Base-by-base conservation (phyloP, 2,888 invertebrate species). In the Melanophora roralis region DNA sequence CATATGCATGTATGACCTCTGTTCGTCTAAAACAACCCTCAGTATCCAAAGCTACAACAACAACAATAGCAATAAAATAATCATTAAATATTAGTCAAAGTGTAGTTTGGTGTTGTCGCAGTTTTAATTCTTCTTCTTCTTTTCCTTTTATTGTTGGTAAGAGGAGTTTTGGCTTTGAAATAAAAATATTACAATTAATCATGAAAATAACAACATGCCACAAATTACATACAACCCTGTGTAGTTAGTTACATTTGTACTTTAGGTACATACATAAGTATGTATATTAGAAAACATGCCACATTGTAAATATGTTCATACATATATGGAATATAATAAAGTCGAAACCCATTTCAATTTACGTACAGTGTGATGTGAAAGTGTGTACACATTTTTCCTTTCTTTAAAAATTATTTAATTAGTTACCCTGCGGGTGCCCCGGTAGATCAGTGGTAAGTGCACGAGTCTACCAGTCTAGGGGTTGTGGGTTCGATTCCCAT, bases 191-290 rank as follows among this genome's bases (percentile, higher is more conserved):
- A 80, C 78, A 83, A 83, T 83, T 82, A 80, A 83, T 83, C 82
- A 83, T 81, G 69, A 82, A 78, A 82, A 82, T 83, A 83, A 82
- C 81, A 82, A 80, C 76, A 82, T 81, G 78, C 80, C 80, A 78
- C 71, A 78, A 79, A 74, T 80, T 80, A 80, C 80, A 76, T 76
- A n/a, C n/a, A n/a, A n/a, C 79, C 79, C 59, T 65, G 68, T 68
- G 68, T 69, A 68, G 68, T 76, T 76, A 68, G 68, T 62, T 62
- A 57, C 45, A 23, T 51, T 38, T 62, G 34, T 55, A 32, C 14
- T 62, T 60, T 34, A 47, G 59, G 55, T 23, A 57, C 49, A 40
- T 14, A 60, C 32, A 43, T 14, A 59, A 16, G 6, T 11, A 8
- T 38, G 11, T 12, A 49, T 27, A 53, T 16, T 19, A 27, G 21